These are phyloP conservation scores for Hyperoodon ampullatus DNA, from an alignment of 2,113 vertebrate species.

Conservation along the genomic window DNA sequence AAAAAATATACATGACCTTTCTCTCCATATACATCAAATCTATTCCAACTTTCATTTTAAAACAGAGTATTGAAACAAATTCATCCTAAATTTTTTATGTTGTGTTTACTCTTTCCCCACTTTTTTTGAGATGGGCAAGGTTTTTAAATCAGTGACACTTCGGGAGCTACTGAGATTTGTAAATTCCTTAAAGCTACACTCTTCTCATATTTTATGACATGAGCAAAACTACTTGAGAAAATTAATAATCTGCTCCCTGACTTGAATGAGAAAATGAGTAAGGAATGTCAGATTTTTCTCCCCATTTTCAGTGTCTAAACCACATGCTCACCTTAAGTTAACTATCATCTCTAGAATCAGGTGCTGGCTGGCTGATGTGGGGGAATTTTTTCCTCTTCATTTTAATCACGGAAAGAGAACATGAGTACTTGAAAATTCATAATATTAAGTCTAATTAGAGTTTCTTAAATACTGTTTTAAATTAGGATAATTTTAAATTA, in stretches of 20 bases:
- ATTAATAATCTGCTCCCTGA: constrained; percentile 56
- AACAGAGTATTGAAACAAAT: constrained; percentile 38
- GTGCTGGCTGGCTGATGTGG: not conserved
- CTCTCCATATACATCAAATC: not conserved
- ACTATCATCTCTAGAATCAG: not conserved
- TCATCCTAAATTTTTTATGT: not conserved
- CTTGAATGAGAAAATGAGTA: constrained; percentile 32
- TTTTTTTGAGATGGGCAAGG: not conserved
- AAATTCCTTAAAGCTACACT: constrained; percentile 63
- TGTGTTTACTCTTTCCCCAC: not conserved
- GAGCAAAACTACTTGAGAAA: constrained; percentile 58
- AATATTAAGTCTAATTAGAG: constrained; percentile 74
- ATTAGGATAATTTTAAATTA: constrained; percentile 72
- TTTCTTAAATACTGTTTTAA: constrained; percentile 69
- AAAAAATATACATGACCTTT: not conserved
- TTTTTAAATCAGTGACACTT: constrained; percentile 55
- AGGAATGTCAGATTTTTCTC: not conserved
- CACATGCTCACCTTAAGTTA: not conserved
- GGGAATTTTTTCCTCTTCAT: not conserved
- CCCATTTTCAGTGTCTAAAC: not conserved
- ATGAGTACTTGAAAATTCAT: constrained; percentile 73
- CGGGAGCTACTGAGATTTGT: constrained; percentile 48
- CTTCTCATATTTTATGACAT: constrained; percentile 32
- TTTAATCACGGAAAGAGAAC: constrained; percentile 69
- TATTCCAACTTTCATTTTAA: constrained; percentile 45